Conservation (phyloP, 2,113 vertebrate genomes). For the Campylorhamphus procurvoides region DNA sequence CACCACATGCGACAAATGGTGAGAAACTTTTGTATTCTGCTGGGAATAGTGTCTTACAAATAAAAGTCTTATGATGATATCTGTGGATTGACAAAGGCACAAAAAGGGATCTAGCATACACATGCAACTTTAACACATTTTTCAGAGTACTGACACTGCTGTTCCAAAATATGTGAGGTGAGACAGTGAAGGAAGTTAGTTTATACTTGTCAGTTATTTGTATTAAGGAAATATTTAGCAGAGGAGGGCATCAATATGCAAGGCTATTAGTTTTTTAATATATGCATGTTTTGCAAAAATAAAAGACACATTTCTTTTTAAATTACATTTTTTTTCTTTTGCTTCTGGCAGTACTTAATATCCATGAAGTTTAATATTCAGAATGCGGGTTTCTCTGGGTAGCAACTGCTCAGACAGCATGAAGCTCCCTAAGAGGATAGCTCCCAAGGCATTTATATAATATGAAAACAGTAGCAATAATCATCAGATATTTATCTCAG, state of each 20-base stretch:
- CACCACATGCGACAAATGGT: background rate
- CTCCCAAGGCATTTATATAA: background rate
- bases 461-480: background rate
- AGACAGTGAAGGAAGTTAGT: background rate
- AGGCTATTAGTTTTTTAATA: background rate
- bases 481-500: constrained; percentile 1
- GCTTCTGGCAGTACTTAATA: constrained; percentile 21
- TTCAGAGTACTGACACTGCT: background rate
- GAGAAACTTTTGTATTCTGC: background rate
- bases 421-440: background rate
- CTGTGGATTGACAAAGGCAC: background rate
- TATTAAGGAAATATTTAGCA: background rate
- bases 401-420: constrained; percentile 22
- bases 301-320: background rate
- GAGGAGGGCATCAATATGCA: background rate
- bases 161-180: background rate
- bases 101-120: background rate
- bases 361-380: constrained; percentile 32
- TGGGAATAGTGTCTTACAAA: background rate
- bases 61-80: background rate
- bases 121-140: background rate
- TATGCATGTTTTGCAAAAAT: background rate
- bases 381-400: background rate
- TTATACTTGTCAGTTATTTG: background rate
- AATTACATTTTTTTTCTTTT: background rate